A percentile compares a stretch with the other conserved stretches of the same genome.
phyloP scores from a whole-genome alignment of 30 jellyfish, hydroid and myxozoan species.

The Phacellophora camtschatica region DNA sequence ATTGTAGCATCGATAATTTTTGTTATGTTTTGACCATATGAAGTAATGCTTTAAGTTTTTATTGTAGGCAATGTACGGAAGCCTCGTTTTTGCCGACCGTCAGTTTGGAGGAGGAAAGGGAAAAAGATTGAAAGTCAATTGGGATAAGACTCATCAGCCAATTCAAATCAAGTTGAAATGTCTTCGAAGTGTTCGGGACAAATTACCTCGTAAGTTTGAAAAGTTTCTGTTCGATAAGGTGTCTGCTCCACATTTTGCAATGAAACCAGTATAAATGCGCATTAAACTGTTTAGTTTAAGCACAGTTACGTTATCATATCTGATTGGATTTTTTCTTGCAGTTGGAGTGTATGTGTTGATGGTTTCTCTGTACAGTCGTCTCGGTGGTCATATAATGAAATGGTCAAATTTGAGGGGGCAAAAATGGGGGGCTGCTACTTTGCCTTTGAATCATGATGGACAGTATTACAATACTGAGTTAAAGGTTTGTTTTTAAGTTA shows the following conservation, averaged over 20 bases:
- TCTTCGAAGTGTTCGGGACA: constrained; percentile 88
- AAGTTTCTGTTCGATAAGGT: too few species aligned
- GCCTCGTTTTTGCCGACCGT: constrained; percentile 87
- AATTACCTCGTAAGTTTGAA: constrained; percentile 87
- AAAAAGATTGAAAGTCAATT: constrained; percentile 91
- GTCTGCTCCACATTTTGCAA: too few species aligned
- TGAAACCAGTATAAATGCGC: too few species aligned
- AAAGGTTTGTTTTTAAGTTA: constrained; percentile 39
- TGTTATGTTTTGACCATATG: too few species aligned
- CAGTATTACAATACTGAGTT: constrained; percentile 79
- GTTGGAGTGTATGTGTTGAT: constrained; percentile 77
- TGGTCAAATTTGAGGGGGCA: constrained; percentile 95
- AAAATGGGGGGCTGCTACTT: constrained; percentile 98
- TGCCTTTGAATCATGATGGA: constrained; percentile 86
- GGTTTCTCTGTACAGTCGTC: constrained; percentile 94
- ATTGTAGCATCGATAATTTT: too few species aligned
- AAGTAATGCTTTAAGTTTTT: too few species aligned
- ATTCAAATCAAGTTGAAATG: constrained; percentile 86
- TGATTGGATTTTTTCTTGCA: constrained; percentile 21
- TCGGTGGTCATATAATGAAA: constrained; percentile 94
- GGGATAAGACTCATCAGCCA: constrained; percentile 97
- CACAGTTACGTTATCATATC: too few species aligned
- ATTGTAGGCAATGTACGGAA: constrained; percentile 92
- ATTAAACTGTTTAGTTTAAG: too few species aligned
- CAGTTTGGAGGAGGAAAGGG: constrained; percentile 95